Base-by-base conservation (phyloP, 2,888 invertebrate genomes). In the Strigamia maritima region DNA sequence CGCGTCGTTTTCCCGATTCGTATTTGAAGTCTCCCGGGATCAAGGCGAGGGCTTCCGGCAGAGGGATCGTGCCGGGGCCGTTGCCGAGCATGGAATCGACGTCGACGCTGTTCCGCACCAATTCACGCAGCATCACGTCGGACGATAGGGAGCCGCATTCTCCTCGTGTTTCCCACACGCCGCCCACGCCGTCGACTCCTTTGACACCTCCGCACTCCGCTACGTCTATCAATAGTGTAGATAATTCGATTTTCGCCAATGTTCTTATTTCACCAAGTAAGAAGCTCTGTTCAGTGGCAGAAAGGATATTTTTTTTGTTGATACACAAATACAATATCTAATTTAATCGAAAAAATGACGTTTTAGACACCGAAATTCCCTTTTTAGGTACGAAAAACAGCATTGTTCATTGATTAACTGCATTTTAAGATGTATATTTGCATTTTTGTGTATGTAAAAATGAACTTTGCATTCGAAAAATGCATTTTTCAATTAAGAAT, bases 21-120 rank as follows among this genome's bases (percentile, higher is more conserved):
- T 91, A 92, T 79, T 87, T 96, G 82, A 97, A 97, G 87, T 94
- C 93, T 44, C 94, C 94, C 0, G 94, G 94, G 6, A 94, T 95
- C 83, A 97, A 97, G 86, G 91, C 93, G 75, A 88, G 90, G 81
- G 87, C 87, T 82, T 84, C 89, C 79, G 84, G 86, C 14, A 83
- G 85, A 14, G 87, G 88, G 60, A 87, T 86, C 65, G 87, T 86
- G 80, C 85, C 88, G 79, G 87, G 88, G 54, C 87, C 87, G 16
- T 83, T 88, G 77, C 86, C 86, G 82, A 86, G 82, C 83, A 80
- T 82, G 76, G 81, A 81, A 49, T 44, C 65, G 28, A 65, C 65
- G 26, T 78, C 80, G 8, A 75, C 80, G 60, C 60, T 80, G 6
- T 74, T 80, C 1, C 70, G 80, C n/a, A 79, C 80, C 31, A 82